Evolutionary conservation across 2,888 invertebrate species (phyloP), one percentile per base, ranked within the genome.

Genomic region (Epinotia demarniana): DNA sequence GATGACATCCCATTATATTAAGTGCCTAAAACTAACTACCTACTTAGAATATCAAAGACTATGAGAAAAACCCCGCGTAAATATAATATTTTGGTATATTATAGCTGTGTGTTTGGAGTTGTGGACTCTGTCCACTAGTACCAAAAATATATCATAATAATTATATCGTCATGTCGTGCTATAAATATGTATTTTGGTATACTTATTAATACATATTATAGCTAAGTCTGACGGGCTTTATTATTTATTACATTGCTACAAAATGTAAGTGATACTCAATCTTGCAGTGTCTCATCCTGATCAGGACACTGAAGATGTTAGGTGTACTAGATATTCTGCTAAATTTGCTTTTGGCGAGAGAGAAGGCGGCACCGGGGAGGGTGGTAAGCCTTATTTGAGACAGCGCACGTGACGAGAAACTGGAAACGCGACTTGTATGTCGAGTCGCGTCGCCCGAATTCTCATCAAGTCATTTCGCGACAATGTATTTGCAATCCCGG

Each of bases 361-460:
- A 82, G 86, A 87, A 83, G 87, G 87, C 88, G 87, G 85, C 86
- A 86, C 79, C 80, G 79, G 82, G 79, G 88, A 89, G 88, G 88
- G 88, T 88, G 87, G 89, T 90, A 90, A 91, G 92, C 92, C 93
- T 92, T 93, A 92, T 92, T 93, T 91, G 91, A 91, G 91, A 86
- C 90, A 81, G 87, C 87, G 92, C 89, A 92, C 93, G 93, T 93
- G 93, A 93, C 93, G 85, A 86, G 93, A 93, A 93, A 93, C 91
- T 90, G 88, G 89, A 92, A 92, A 87, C 90, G 86, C 83, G 84
- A 83, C 90, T 89, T 89, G 90, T 92, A 87, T 90, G 88, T 88
- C 88, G 89, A 85, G 87, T 85, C 88, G 84, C 87, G 70, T 71
- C 82, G 81, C 82, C 89, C 87, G 89, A 90, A 91, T 92, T 92